Conservation (phyloP, 2,113 vertebrate species). For the Mastomys coucha region DNA sequence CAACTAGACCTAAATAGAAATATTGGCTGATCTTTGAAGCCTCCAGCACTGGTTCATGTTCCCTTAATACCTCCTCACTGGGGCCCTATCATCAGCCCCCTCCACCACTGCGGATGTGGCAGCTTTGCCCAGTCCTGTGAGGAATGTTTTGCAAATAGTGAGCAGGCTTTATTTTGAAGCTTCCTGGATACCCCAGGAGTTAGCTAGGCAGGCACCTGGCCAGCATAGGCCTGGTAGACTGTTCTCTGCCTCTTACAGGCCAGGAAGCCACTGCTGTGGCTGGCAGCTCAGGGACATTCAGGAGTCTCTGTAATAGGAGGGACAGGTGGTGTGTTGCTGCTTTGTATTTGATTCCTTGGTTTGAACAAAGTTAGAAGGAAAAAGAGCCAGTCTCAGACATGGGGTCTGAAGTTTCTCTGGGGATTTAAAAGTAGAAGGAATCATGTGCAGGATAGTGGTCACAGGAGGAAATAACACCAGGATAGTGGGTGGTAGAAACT, state of each 20-base stretch:
- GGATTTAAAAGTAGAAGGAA: background rate
- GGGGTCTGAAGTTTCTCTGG: conserved; percentile 32
- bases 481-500: too few species aligned
- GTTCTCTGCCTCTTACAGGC: background rate
- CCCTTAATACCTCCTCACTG: background rate
- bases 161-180: background rate
- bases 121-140: background rate
- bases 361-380: background rate
- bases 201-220: background rate
- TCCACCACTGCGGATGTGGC: background rate
- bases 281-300: background rate
- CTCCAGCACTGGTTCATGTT: background rate
- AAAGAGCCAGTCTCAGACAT: too few species aligned
- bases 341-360: background rate
- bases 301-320: conserved; percentile 40
- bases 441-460: background rate
- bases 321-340: conserved; percentile 37
- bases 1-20: conserved; percentile 3
- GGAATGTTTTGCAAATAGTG: conserved; percentile 61
- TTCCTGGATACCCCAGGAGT: background rate
- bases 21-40: conserved; percentile 16
- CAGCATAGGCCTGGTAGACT: background rate
- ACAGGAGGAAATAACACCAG: background rate
- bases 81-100: background rate
- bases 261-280: background rate